phyloP scores from a whole-genome alignment of 2,113 vertebrate genomes.

The Dromiciops gliroides region DNA sequence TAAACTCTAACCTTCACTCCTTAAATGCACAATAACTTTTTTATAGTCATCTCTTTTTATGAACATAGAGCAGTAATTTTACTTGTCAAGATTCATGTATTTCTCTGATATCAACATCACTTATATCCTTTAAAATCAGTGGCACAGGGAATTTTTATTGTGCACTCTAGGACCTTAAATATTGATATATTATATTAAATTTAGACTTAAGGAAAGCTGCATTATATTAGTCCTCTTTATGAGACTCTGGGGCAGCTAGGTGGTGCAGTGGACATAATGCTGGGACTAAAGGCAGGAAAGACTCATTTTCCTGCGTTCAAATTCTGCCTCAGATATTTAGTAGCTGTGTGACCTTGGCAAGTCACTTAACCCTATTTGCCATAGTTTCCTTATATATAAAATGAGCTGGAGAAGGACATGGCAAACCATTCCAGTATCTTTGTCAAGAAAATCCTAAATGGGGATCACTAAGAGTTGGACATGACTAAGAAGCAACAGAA shows the following conservation, averaged over 20 bases:
- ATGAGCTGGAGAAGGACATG: background rate
- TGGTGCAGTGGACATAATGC: too few species aligned
- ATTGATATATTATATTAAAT: background rate
- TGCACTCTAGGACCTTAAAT: background rate
- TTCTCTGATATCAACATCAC: background rate
- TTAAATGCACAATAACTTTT: background rate
- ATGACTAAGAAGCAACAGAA: background rate
- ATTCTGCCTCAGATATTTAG: background rate
- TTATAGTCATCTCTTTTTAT: too few species aligned
- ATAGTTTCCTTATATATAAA: too few species aligned
- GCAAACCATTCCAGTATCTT: too few species aligned
- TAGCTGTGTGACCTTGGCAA: background rate
- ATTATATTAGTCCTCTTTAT: background rate
- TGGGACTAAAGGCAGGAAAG: background rate
- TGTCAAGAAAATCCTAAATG: too few species aligned
- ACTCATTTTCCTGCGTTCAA: background rate
- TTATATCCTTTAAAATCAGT: background rate
- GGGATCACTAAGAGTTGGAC: too few species aligned
- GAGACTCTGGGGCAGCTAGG: background rate
- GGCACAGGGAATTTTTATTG: background rate
- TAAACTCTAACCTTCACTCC: background rate
- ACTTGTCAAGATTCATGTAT: background rate
- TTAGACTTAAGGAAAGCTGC: background rate
- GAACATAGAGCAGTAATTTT: too few species aligned
- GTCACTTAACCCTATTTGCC: background rate